Evolutionary conservation across 2,797 vertebrate species (phyloP).

Genomic region (Chelidonichthys spinosus): DNA sequence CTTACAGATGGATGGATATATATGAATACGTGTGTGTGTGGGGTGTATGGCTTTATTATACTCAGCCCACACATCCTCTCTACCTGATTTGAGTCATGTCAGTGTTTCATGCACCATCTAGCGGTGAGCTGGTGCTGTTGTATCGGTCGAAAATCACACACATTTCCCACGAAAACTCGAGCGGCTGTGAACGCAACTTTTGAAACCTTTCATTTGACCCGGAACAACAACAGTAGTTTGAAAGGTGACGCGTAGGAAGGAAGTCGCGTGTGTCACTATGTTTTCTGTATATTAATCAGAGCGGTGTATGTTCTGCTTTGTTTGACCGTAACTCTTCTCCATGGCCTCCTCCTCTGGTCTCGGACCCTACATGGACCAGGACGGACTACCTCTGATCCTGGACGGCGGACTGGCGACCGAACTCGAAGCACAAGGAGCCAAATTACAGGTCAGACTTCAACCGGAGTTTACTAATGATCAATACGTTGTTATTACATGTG

Average conservation of each 20-base stretch:
- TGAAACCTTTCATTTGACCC: slow-evolving; percentile 25
- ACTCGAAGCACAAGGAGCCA: slow-evolving; percentile 81
- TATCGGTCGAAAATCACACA: accelerated
- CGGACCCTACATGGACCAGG: slow-evolving; percentile 22
- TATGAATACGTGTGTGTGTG: too few relatives aligned
- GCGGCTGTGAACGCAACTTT: slow-evolving; percentile 11
- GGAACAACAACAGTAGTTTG: slow-evolving; percentile 62
- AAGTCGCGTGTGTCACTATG: too few relatives aligned
- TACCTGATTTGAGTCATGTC: too few relatives aligned
- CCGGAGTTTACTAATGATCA: too few relatives aligned
- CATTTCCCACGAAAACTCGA: background rate
- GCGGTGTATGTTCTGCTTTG: background rate
- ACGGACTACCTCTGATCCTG: slow-evolving; percentile 72
- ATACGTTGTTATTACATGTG: too few relatives aligned
- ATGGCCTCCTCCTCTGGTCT: slow-evolving; percentile 58
- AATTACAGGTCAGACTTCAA: slow-evolving; percentile 76
- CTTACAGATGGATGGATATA: too few relatives aligned
- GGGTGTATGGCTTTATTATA: too few relatives aligned
- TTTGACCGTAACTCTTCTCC: background rate
- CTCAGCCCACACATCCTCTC: too few relatives aligned
- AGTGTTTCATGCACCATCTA: slow-evolving; percentile 39
- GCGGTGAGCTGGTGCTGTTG: background rate
- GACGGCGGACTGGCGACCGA: slow-evolving; percentile 88
- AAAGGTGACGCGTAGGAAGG: background rate
- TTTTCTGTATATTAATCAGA: too few relatives aligned